Evolutionary conservation across 2,888 invertebrate genomes (phyloP).

Genomic region (Meloe dianella): DNA sequence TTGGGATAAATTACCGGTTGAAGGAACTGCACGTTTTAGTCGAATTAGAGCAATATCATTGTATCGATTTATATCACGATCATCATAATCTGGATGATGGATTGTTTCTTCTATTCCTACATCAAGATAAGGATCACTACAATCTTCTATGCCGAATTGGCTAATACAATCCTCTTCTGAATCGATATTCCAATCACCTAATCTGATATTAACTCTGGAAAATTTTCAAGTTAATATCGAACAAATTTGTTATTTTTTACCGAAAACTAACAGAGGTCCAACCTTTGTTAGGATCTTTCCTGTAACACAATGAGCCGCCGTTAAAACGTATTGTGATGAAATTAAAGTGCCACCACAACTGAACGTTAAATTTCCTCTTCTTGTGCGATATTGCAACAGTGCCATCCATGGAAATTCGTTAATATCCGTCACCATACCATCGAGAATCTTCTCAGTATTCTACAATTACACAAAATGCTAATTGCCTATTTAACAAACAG

Average conservation of each 20-base stretch:
- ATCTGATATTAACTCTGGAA: conserved; percentile 50
- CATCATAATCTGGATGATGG: conserved; percentile 46
- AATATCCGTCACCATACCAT: conserved; percentile 56
- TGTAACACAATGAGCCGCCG: conserved; percentile 64
- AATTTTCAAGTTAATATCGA: conserved; percentile 15
- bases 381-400: conserved; percentile 58
- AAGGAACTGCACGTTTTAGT: conserved; percentile 58
- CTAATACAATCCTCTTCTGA: conserved; percentile 58
- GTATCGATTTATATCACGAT: conserved; percentile 39
- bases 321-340: conserved; percentile 62
- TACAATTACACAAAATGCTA: conserved; percentile 25
- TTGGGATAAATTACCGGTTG: conserved; percentile 58
- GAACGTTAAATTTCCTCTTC: conserved; percentile 40
- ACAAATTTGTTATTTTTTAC: conserved; percentile 18
- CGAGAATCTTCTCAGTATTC: conserved; percentile 48
- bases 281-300: conserved; percentile 53
- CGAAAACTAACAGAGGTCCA: conserved; percentile 59
- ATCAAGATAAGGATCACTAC: conserved; percentile 47
- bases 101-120: conserved; percentile 45
- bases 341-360: conserved; percentile 64
- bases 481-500: background rate
- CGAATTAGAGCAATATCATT: conserved; percentile 61
- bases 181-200: conserved; percentile 62
- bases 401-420: conserved; percentile 64
- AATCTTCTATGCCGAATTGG: conserved; percentile 36